Evolutionary conservation across 2,888 invertebrate genomes (phyloP).

Genomic region (Tetranychus piercei): DNA sequence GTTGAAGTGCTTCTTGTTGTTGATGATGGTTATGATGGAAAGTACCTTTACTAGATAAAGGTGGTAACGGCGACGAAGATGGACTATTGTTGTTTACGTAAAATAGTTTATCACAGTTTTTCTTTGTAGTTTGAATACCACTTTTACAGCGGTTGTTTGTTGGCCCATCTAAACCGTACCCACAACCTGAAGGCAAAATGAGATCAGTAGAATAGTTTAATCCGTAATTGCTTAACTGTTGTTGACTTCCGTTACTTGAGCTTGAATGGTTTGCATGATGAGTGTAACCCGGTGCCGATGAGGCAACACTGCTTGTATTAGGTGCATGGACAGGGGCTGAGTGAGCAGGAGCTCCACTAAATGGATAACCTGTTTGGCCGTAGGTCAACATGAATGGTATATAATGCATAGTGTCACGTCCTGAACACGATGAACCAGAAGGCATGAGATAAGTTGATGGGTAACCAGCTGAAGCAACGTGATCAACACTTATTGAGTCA

Average conservation of each 20-base stretch:
- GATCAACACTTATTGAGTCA: background rate
- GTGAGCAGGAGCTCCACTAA: background rate
- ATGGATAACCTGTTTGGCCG: background rate
- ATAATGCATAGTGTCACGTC: background rate
- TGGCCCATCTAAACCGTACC: background rate
- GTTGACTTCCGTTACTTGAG: background rate
- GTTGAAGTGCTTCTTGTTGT: constrained; percentile 2
- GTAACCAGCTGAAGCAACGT: background rate
- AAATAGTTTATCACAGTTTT: background rate
- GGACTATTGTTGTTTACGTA: background rate
- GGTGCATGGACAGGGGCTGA: background rate
- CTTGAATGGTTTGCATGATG: constrained; percentile 1
- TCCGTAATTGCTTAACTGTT: background rate
- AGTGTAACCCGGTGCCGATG: background rate
- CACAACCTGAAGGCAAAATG: background rate
- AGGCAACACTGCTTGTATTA: background rate
- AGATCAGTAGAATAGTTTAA: constrained; percentile 1
- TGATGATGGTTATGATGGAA: background rate
- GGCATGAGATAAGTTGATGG: background rate
- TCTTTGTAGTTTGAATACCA: background rate
- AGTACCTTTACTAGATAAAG: background rate
- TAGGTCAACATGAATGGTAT: background rate
- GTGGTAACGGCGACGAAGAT: background rate
- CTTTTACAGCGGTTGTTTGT: background rate
- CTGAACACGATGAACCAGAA: background rate